Evolutionary conservation across 2,888 invertebrate genomes (phyloP), one percentile per base, ranked within the genome.

Genomic region (Drosophila neutralis): DNA sequence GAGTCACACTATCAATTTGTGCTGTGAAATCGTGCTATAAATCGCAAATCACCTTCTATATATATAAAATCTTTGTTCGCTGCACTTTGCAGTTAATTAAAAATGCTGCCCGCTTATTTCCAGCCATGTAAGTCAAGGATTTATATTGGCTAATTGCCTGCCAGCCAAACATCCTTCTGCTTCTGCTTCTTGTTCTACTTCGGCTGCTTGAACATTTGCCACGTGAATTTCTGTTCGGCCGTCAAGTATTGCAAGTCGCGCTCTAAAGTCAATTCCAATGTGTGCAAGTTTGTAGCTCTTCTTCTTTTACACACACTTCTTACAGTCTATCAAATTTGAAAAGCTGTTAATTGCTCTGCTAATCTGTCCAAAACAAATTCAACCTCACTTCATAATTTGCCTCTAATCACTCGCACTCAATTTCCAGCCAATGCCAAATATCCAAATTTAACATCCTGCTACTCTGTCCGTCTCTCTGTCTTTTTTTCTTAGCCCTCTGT

Each of bases 321-420:
- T 1, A 35, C 56, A 71, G 69, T 64, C 70, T 73, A 83, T 71
- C 78, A 86, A 83, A 83, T 85, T 74, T 80, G 60, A 70, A 79
- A 75, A 76, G 79, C 66, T 81, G 78, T 78, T 75, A 72, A 76
- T 78, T 88, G 74, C 65, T 61, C 51, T 58, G 60, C 60, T 31
- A 52, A 58, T 27, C 29, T n/a, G 10, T 24, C 8, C 24, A 40
- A 10, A 38, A 24, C 53, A 45, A 24, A 45, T 45, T 53, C 10
- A 36, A 35, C 31, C 31, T 5, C 59, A 67, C 75, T 78, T 84
- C 80, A 73, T 84, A 86, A 83, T 86, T 80, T 78, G 80, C 83
- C 86, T 80, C 82, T 81, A 84, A 84, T 85, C 84, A 81, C 82
- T 78, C 75, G 63, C 86, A 80, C 82, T 62, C 73, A 60, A 82